Evolutionary conservation across 1,140 invertebrate genomes (phyloP), one percentile per base, ranked within the genome.

Genomic region (Hirudo medicinalis): DNA sequence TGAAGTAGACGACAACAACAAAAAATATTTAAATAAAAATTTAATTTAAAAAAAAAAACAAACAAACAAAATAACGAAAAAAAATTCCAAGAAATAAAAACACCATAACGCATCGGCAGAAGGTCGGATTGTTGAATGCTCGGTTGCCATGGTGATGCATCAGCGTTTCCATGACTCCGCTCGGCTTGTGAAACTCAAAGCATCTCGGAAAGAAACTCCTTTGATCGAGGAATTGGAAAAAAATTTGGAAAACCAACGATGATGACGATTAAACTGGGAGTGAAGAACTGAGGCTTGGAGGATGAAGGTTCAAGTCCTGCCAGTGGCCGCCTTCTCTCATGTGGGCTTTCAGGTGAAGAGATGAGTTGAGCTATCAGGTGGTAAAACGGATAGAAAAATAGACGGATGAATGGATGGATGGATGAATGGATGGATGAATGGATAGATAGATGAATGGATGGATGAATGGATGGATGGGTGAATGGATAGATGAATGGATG

Each of bases 371-470:
- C n/a, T n/a, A n/a, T n/a, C n/a, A n/a, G n/a, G n/a, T n/a, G n/a
- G n/a, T n/a, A n/a, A n/a, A 27, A 68, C 25, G 67, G 29, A 68
- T 40, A 25, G 20, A 32, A 3, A 25, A n/a, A 68, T 68, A 27
- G 36, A 68, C 32, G 67, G 36, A 68, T 36, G 19, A 2, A 68
- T 68, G 8, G n/a, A n/a, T n/a, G n/a, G n/a, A n/a, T n/a, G 19
- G 25, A 36, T 15, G 36, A 32, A 68, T 32, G 67, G 36, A 68
- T 29, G 67, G 36, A 68, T 68, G 36, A 27, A 68, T 68, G 67
- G 67, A 11, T 32, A 25, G 8, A 36, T 63, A 2, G 36, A 40
- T 6, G 67, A 8, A 11, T 29, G 27, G 29, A 68, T 40, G 67
- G 19, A 32, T 0, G 9, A 27, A 68, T 68, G 67, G 67, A 67